A percentile compares a stretch with the other conserved stretches of the same genome.
Conservation (phyloP, 2,888 invertebrate genomes). For the Stenchaetothrips biformis region DNA sequence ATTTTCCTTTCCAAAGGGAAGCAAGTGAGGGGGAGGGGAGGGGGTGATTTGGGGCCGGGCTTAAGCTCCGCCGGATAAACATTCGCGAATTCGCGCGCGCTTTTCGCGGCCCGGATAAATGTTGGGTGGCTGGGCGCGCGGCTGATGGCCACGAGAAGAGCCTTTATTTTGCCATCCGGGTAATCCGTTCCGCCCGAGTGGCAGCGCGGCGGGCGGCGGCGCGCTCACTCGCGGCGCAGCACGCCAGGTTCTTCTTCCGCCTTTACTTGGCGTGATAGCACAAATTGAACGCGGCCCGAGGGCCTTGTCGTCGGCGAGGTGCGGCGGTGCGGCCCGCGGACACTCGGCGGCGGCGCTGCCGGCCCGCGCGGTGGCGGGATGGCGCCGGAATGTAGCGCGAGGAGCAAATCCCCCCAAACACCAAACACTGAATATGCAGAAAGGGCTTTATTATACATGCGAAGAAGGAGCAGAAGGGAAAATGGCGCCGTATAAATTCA, state of each 20-base stretch:
- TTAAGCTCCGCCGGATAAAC: slow-evolving; percentile 10
- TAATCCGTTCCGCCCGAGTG: slow-evolving; percentile 6
- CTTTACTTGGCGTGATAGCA: no score
- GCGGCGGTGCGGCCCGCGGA: background rate
- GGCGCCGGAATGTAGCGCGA: background rate
- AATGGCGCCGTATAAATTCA: slow-evolving; percentile 21
- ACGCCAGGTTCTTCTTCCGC: background rate
- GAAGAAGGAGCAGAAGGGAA: background rate
- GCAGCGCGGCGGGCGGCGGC: background rate
- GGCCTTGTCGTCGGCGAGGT: background rate
- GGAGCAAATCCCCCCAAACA: slow-evolving; percentile 18
- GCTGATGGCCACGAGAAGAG: slow-evolving; percentile 13
- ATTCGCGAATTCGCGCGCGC: slow-evolving; percentile 19
- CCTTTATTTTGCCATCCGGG: slow-evolving; percentile 15
- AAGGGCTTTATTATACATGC: slow-evolving; percentile 23
- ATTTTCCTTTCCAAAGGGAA: background rate
- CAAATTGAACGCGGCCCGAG: no score
- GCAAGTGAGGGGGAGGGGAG: background rate
- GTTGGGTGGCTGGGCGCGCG: background rate
- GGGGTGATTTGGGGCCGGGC: slow-evolving; percentile 2
- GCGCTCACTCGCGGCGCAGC: background rate
- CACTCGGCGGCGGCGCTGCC: no score
- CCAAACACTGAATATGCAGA: slow-evolving; percentile 23
- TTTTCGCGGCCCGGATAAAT: background rate
- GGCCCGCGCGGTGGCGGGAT: background rate